phyloP scores from a whole-genome alignment of 53 echinoderm and acorn worm genomes.

The Zoroaster sp. region DNA sequence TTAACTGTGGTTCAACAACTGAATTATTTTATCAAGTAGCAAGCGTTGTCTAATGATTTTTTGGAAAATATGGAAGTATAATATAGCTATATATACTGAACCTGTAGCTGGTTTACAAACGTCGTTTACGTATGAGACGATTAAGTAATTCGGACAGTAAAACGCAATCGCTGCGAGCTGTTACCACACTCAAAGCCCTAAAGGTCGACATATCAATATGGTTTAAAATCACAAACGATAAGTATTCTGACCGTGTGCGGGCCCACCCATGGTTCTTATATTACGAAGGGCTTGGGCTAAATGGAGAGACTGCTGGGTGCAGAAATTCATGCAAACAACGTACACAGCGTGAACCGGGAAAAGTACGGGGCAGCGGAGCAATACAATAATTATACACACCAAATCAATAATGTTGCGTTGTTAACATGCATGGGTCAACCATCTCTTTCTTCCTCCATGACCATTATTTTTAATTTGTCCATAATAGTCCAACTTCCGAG shows the following conservation, averaged over 20 bases:
- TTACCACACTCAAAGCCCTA: background rate
- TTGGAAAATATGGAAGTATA: no score
- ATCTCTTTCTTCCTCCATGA: no score
- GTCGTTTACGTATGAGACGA: no score
- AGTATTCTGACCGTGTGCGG: background rate
- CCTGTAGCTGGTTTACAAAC: no score
- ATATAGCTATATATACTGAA: no score
- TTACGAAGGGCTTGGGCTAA: background rate
- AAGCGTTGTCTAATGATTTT: no score
- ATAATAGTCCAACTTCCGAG: no score
- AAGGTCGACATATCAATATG: slow-evolving; percentile 18
- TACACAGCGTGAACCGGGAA: slow-evolving; percentile 9
- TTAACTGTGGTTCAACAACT: no score
- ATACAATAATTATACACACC: background rate
- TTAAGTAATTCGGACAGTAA: background rate
- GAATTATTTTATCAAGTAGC: no score
- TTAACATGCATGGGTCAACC: background rate
- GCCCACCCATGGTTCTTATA: slow-evolving; percentile 3
- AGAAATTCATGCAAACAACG: slow-evolving; percentile 36
- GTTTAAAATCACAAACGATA: slow-evolving; percentile 2
- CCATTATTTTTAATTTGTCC: no score
- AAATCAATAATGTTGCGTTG: background rate
- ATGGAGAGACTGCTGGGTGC: slow-evolving; percentile 7
- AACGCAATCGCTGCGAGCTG: background rate
- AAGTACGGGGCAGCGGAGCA: background rate